These are phyloP conservation scores for Harlomillsia oculata DNA, from an alignment of 1,140 invertebrate species.

Conservation along the genomic window DNA sequence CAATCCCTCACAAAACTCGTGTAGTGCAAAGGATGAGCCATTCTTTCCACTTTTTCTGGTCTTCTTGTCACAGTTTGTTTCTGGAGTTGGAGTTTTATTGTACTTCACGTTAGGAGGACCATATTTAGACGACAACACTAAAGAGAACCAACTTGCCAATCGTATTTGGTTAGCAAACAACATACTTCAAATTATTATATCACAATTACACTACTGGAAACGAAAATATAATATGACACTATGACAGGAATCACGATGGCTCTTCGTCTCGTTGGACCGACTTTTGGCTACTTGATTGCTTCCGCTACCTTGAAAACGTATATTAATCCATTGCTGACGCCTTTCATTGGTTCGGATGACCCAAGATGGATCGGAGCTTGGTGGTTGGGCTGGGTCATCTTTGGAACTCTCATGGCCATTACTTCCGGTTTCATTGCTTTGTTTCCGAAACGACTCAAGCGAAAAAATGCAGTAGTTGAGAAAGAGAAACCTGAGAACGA, in stretches of 20 bases:
- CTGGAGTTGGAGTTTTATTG: conserved; percentile 57
- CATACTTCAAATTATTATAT: conserved; percentile 44
- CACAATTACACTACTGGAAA: neutral
- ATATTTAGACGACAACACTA: conserved; percentile 55
- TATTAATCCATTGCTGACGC: conserved; percentile 56
- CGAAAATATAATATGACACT: conserved; percentile 38
- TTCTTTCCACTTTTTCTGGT: conserved; percentile 49
- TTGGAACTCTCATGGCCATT: conserved; percentile 53
- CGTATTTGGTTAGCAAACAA: conserved; percentile 48
- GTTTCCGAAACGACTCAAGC: conserved; percentile 55
- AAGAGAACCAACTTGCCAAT: conserved; percentile 55
- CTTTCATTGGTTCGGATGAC: conserved; percentile 51
- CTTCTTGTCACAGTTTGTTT: conserved; percentile 58
- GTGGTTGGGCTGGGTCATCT: conserved; percentile 66
- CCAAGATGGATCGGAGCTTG: conserved; percentile 66
- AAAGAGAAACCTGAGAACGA: too few relatives aligned
- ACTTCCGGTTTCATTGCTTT: conserved; percentile 51
- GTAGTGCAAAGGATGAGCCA: conserved; percentile 1
- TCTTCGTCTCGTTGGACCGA: conserved; percentile 44
- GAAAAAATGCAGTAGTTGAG: conserved; percentile 43
- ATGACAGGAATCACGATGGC: conserved; percentile 21
- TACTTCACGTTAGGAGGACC: conserved; percentile 51
- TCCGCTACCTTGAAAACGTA: conserved; percentile 59
- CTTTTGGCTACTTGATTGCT: conserved; percentile 57
- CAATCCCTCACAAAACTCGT: neutral